phyloP scores from a whole-genome alignment of 1,140 invertebrate species.

The Sminthurinus signatus region DNA sequence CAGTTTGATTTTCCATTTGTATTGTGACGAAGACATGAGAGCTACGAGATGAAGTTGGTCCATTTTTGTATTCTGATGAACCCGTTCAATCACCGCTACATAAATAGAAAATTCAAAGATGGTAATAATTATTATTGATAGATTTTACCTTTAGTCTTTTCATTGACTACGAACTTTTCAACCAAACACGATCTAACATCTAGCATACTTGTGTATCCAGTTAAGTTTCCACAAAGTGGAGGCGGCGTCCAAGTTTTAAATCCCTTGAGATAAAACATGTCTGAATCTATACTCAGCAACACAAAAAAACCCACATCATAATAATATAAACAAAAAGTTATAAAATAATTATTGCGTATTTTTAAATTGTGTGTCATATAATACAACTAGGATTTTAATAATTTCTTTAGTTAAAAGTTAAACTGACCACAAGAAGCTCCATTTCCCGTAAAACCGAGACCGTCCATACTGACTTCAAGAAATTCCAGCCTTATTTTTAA shows the following conservation, averaged over 20 bases:
- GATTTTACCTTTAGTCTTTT: too few relatives aligned
- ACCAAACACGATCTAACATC: too few relatives aligned
- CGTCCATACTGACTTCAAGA: slow-evolving; percentile 24
- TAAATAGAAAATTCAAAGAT: too few relatives aligned
- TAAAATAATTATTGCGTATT: too few relatives aligned
- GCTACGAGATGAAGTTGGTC: slow-evolving; percentile 22
- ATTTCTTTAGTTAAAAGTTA: too few relatives aligned
- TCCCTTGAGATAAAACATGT: slow-evolving; percentile 28
- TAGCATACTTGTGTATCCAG: slow-evolving; percentile 22
- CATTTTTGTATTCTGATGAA: slow-evolving; percentile 12
- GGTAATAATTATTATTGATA: too few relatives aligned
- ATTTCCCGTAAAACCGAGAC: neutral
- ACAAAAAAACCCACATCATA: slow-evolving; percentile 1
- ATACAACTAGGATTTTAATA: too few relatives aligned
- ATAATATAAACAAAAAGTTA: neutral
- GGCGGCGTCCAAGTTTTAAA: slow-evolving; percentile 30
- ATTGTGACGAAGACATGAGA: slow-evolving; percentile 26
- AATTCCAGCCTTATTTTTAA: slow-evolving; percentile 23
- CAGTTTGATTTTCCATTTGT: slow-evolving; percentile 26
- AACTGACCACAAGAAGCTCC: too few relatives aligned
- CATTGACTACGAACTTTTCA: too few relatives aligned
- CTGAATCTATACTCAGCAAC: slow-evolving; percentile 22
- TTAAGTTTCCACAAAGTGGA: slow-evolving; percentile 28
- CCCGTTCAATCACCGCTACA: too few relatives aligned
- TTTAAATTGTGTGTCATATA: too few relatives aligned